These are phyloP conservation scores for Drosophila lacertosa DNA, from an alignment of 1,140 invertebrate species.

Conservation along the genomic window DNA sequence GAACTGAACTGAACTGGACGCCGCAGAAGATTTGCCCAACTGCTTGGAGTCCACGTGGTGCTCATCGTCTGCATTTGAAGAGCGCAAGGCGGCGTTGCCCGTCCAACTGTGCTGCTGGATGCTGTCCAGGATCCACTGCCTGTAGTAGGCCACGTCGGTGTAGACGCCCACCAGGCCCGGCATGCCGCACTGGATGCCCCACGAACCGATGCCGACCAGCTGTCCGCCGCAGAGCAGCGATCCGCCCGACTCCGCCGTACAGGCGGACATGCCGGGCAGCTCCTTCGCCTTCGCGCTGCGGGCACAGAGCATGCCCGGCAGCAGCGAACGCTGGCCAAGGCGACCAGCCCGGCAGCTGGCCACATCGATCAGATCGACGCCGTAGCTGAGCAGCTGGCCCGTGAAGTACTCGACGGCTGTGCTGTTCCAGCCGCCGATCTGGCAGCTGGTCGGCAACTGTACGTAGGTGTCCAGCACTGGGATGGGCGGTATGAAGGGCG, in stretches of 20 bases:
- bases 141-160: constrained; percentile 87
- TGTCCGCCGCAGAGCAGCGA: constrained; percentile 85
- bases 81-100: too few relatives aligned
- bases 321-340: neutral
- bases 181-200: constrained; percentile 88
- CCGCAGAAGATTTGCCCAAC: too few relatives aligned
- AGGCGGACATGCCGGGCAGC: constrained; percentile 33
- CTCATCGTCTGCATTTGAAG: too few relatives aligned
- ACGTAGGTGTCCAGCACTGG: neutral
- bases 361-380: constrained; percentile 21
- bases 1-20: too few relatives aligned
- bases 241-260: constrained; percentile 86
- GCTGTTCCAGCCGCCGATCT: constrained; percentile 42
- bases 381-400: constrained; percentile 18
- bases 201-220: constrained; percentile 89
- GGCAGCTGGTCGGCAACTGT: constrained; percentile 20
- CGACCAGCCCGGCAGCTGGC: constrained; percentile 14
- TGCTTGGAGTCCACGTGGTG: too few relatives aligned
- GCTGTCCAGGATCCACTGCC: constrained; percentile 85
- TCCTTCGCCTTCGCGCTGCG: constrained; percentile 18
- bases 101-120: neutral
- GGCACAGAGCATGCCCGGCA: constrained; percentile 50
- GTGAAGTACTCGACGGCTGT: constrained; percentile 15
- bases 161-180: constrained; percentile 89
- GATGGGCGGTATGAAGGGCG: constrained; percentile 23